Evolutionary conservation across 2,888 invertebrate species (phyloP).

Genomic region (Platycnemis pennipes): DNA sequence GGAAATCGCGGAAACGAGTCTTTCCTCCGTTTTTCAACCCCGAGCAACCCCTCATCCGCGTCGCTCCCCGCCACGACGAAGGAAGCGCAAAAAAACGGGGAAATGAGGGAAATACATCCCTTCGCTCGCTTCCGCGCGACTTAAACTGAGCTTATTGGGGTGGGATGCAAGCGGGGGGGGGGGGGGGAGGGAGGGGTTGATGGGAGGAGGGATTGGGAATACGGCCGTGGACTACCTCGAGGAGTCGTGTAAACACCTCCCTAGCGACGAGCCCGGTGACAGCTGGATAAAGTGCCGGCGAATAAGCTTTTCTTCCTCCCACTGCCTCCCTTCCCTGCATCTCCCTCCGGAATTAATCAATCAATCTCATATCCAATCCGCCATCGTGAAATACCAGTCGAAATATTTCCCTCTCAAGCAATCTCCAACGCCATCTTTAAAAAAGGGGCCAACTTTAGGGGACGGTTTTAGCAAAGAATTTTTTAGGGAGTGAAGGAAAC

Average conservation of each 20-base stretch:
- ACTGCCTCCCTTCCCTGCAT: background rate
- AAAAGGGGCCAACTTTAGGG: background rate
- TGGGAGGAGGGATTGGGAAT: too few relatives aligned
- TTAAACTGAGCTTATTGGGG: background rate
- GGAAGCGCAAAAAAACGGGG: background rate
- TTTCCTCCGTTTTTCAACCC: background rate
- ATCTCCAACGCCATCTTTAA: background rate
- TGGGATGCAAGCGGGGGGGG: background rate
- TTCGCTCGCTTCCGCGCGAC: background rate
- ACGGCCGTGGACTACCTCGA: background rate
- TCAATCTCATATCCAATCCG: background rate
- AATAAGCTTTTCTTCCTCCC: background rate
- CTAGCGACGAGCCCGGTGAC: background rate
- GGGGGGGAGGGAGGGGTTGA: background rate
- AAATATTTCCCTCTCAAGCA: background rate
- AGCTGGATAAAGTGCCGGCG: slow-evolving; percentile 20
- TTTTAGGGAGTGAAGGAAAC: too few relatives aligned
- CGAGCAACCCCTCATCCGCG: background rate
- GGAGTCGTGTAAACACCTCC: background rate
- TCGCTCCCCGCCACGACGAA: background rate
- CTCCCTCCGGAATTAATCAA: slow-evolving; percentile 24
- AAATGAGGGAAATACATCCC: background rate
- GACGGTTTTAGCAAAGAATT: too few relatives aligned
- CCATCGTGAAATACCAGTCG: background rate
- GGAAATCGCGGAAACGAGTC: slow-evolving; percentile 28